Percentiles rank a stretch among this genome's conserved stretches.
These are phyloP conservation scores for Trematocara variabile DNA, from an alignment of 2,113 vertebrate genomes.

Conservation along the genomic window DNA sequence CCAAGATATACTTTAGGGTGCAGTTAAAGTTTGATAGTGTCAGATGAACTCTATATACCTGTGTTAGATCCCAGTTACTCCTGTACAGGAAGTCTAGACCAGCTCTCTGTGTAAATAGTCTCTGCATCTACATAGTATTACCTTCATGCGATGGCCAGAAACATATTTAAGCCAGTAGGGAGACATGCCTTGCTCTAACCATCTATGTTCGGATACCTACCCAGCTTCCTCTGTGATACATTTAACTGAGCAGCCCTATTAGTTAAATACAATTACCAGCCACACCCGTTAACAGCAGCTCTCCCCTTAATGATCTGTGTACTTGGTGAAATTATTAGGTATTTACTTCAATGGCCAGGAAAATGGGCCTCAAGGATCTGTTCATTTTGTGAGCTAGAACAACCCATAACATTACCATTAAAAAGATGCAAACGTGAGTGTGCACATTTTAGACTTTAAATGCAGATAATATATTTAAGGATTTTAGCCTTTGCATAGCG, in stretches of 20 bases:
- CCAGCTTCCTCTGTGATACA: neutral
- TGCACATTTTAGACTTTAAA: neutral
- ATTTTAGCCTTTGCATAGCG: neutral
- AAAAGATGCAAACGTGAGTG: neutral
- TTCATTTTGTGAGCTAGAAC: neutral
- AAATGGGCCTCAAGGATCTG: neutral
- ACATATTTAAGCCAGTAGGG: neutral
- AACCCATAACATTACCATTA: neutral
- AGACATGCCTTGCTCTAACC: neutral
- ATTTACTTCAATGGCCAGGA: neutral
- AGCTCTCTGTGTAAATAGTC: neutral
- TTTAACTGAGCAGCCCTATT: neutral
- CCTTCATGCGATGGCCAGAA: neutral
- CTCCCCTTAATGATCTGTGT: neutral
- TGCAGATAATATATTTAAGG: neutral
- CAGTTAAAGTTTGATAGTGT: neutral
- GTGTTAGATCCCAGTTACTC: neutral
- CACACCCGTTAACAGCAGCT: neutral
- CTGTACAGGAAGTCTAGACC: neutral
- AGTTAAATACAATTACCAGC: neutral
- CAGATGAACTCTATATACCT: neutral
- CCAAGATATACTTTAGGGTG: constrained; percentile 13
- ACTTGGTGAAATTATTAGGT: neutral
- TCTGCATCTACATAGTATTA: neutral
- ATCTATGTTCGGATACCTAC: neutral